Conservation (phyloP, 2,797 vertebrate genomes). For the Cygnus olor region DNA sequence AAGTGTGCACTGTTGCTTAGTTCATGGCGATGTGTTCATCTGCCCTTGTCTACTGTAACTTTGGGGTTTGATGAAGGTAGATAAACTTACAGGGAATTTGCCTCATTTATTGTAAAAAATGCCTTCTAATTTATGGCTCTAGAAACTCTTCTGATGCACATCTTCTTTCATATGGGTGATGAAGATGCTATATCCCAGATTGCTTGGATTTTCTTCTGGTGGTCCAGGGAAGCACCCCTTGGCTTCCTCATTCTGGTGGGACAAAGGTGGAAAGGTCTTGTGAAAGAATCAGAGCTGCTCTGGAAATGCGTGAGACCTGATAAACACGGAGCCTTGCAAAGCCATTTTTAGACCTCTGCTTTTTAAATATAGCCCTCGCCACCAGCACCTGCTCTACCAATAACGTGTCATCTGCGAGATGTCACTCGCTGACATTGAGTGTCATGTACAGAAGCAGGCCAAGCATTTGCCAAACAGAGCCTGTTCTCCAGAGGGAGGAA, state of each 20-base stretch:
- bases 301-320: slow-evolving; percentile 20
- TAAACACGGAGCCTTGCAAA: not conserved
- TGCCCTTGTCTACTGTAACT: not conserved
- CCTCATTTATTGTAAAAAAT: not conserved
- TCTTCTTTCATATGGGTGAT: not conserved
- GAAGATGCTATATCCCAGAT: accelerated
- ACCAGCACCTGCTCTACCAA: slow-evolving; percentile 55
- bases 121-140: not conserved
- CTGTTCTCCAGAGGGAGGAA: slow-evolving; percentile 19
- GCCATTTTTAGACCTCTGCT: slow-evolving; percentile 34
- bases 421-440: slow-evolving; percentile 36
- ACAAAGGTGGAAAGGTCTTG: not conserved
- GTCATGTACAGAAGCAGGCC: slow-evolving; percentile 27
- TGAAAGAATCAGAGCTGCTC: not conserved
- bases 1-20: not conserved
- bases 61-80: not conserved
- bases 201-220: not conserved
- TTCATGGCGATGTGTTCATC: not conserved
- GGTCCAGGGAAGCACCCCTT: accelerated
- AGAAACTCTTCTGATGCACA: not conserved
- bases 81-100: not conserved
- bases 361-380: slow-evolving; percentile 31
- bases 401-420: slow-evolving; percentile 42
- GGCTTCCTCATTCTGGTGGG: not conserved
- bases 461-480: not conserved